phyloP scores from a whole-genome alignment of 2,113 vertebrate species.

The Morone chrysops region DNA sequence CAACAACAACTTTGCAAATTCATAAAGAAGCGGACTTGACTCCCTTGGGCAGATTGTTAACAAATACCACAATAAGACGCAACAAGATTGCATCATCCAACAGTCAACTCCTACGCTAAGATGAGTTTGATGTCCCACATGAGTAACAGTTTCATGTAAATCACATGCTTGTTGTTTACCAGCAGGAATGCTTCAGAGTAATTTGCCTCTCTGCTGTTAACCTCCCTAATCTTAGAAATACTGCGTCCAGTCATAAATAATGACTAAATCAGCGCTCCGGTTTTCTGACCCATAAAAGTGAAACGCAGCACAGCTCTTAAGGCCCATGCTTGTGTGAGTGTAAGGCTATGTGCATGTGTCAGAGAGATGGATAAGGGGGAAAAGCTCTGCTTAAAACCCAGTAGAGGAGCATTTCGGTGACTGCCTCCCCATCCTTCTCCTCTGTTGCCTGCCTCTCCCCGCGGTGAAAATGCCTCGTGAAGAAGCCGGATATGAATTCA shows the following conservation, averaged over 20 bases:
- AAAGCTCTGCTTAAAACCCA: slow-evolving; percentile 41
- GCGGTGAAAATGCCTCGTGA: slow-evolving; percentile 50
- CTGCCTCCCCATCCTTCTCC: slow-evolving; percentile 11
- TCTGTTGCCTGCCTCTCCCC: slow-evolving; percentile 29
- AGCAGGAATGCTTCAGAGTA: slow-evolving; percentile 9
- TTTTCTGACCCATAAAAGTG: slow-evolving; percentile 66
- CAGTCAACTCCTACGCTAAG: not conserved
- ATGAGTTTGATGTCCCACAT: not conserved
- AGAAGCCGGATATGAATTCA: slow-evolving; percentile 78
- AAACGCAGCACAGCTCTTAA: slow-evolving; percentile 47
- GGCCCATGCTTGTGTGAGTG: slow-evolving; percentile 27
- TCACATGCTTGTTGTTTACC: slow-evolving; percentile 13
- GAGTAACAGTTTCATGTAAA: slow-evolving; percentile 3
- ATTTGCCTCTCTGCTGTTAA: slow-evolving; percentile 19
- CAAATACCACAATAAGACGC: not conserved
- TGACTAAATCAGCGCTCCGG: slow-evolving; percentile 67
- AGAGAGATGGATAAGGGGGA: slow-evolving; percentile 45
- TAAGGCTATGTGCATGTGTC: slow-evolving; percentile 36
- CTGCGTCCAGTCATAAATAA: slow-evolving; percentile 72
- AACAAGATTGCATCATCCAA: not conserved
- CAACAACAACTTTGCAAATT: slow-evolving; percentile 28
- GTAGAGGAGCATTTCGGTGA: slow-evolving; percentile 34
- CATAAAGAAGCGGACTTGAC: not conserved
- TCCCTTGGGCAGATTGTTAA: not conserved
- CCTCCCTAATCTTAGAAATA: slow-evolving; percentile 51